Conservation (phyloP, 2,888 invertebrate species). For the Ophion costatus region DNA sequence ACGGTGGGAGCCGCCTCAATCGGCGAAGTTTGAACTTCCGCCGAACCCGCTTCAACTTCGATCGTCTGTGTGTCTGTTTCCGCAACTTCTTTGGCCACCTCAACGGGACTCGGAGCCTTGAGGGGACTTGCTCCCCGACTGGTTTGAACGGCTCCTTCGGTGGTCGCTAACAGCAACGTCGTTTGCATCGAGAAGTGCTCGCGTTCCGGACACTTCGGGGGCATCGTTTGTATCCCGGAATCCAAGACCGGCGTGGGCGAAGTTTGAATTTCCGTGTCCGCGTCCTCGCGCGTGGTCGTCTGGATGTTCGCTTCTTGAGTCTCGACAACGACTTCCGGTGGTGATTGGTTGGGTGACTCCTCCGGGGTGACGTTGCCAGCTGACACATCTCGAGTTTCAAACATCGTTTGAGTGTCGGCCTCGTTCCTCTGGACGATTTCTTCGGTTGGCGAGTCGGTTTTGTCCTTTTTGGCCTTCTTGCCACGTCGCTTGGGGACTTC, state of each 20-base stretch:
- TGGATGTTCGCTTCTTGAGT: conserved; percentile 82
- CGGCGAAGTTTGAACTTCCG: conserved; percentile 78
- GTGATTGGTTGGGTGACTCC: conserved; percentile 83
- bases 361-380: conserved; percentile 70
- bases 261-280: conserved; percentile 85
- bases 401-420: conserved; percentile 75
- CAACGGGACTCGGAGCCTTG: conserved; percentile 79
- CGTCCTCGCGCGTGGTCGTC: conserved; percentile 84
- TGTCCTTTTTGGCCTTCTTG: conserved; percentile 84
- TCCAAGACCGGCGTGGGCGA: conserved; percentile 86
- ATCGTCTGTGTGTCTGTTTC: conserved; percentile 84
- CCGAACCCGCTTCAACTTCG: conserved; percentile 69
- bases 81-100: conserved; percentile 67
- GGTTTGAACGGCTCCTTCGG: conserved; percentile 82
- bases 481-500: conserved; percentile 82
- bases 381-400: conserved; percentile 73
- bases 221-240: conserved; percentile 78
- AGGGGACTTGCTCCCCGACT: conserved; percentile 81
- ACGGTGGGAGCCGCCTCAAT: conserved; percentile 77
- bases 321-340: conserved; percentile 84
- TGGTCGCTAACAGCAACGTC: conserved; percentile 78
- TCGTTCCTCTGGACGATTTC: conserved; percentile 75
- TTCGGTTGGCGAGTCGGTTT: conserved; percentile 33
- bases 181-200: conserved; percentile 85
- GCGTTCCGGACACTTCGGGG: conserved; percentile 79